These are phyloP conservation scores for Drosophila koepferae DNA, from an alignment of 2,888 invertebrate genomes.

Conservation along the genomic window DNA sequence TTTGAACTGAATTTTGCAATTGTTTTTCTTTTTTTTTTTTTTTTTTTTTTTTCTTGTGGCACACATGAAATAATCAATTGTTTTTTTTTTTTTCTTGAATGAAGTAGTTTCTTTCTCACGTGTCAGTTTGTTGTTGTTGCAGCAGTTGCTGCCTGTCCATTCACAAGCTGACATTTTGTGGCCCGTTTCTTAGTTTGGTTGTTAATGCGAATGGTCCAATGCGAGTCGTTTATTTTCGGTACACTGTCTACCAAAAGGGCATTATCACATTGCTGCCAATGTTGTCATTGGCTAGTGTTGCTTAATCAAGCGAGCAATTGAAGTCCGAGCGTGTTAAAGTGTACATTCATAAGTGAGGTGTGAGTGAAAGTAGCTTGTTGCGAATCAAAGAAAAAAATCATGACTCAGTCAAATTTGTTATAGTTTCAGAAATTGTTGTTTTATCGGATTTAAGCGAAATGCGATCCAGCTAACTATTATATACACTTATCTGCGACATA, in stretches of 20 bases:
- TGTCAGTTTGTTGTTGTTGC: slow-evolving; percentile 20
- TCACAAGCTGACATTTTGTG: slow-evolving; percentile 43
- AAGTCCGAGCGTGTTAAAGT: slow-evolving; percentile 20
- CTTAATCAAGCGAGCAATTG: slow-evolving; percentile 11
- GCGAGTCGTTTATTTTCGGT: slow-evolving; percentile 4
- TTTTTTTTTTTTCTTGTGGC: slow-evolving; percentile 26
- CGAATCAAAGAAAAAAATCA: slow-evolving; percentile 13
- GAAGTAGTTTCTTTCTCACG: slow-evolving; percentile 62
- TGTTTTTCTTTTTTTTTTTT: slow-evolving; percentile 26
- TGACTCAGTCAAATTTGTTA: slow-evolving; percentile 14
- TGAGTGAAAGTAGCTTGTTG: slow-evolving; percentile 40
- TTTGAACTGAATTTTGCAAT: slow-evolving; percentile 28
- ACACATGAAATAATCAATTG: slow-evolving; percentile 52
- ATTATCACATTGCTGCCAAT: slow-evolving; percentile 11
- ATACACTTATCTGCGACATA: slow-evolving; percentile 4
- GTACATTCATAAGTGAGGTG: slow-evolving; percentile 6
- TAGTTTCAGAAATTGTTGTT: background rate
- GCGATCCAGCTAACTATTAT: background rate
- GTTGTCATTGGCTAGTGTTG: background rate
- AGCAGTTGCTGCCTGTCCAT: slow-evolving; percentile 32
- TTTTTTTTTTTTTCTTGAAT: slow-evolving; percentile 36
- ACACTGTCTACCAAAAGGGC: slow-evolving; percentile 20
- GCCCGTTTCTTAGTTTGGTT: slow-evolving; percentile 23
- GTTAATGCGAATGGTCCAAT: slow-evolving; percentile 34
- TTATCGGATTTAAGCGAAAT: slow-evolving; percentile 14